Base-by-base conservation (phyloP, 2,888 invertebrate genomes). In the Clusia tigrina region DNA sequence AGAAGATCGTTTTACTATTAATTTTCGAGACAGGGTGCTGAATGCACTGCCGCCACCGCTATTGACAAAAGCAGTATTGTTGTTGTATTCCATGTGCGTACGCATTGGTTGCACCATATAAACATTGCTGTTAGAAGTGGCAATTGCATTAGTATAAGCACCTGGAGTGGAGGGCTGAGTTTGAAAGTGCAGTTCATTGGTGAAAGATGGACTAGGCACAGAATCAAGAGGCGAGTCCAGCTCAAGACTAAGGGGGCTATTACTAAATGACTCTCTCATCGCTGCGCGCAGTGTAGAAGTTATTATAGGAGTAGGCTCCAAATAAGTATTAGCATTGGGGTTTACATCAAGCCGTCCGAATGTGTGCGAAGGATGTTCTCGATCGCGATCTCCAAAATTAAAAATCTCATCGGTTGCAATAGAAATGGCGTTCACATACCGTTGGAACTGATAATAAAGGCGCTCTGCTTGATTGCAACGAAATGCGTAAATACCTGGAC, bases 401-500 rank as follows among this genome's bases (percentile, higher is more conserved):
- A 76, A 72, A 3, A 54, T 20, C 17, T 63, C 63, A 1, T 64
- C 60, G 2, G 64, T 53, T 5, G 58, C 55, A 10, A 60, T 20
- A 1, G 88, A 87, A 69, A 88, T 85, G 55, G 90, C 87, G 81
- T 91, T 92, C 72, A 95, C 93, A 80, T 92, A 90, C 64, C 91
- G 71, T 83, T 96, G 95, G 58, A 98, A 88, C 74, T 92, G 87
- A 74, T 92, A 91, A 84, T 97, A 97, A 51, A 98, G 86, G 65
- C 90, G 87, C 74, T 95, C 92, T 9, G 97, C 96, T 80, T 92
- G 88, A 60, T 89, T 88, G 81, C 97, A 96, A 71, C 90, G 90
- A 83, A 98, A 98, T 20, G 94, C 96, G 85, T 95, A 98, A 73
- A 98, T 95, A 6, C 97, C 97, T 68, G 94, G 91, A 0, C 98